These are phyloP conservation scores for Thelaira solivaga DNA, from an alignment of 2,888 invertebrate species.

Conservation along the genomic window DNA sequence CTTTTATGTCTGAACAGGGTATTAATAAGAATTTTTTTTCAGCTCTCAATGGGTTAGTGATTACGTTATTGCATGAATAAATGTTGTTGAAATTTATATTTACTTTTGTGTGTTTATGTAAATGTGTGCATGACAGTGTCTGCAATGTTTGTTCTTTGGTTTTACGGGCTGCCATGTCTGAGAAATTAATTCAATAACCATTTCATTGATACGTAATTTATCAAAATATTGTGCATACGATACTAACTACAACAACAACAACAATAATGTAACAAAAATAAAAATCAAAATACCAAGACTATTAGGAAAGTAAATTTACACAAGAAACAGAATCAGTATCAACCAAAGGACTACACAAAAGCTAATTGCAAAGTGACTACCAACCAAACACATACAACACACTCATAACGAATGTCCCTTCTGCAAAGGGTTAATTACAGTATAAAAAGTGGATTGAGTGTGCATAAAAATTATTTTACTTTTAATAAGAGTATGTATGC, in stretches of 20 bases:
- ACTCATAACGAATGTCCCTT: neutral
- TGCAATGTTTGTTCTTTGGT: conserved; percentile 49
- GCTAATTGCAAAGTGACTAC: neutral
- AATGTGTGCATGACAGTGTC: conserved; percentile 40
- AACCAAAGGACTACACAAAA: conserved; percentile 1
- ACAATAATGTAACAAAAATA: neutral
- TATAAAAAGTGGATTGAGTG: neutral
- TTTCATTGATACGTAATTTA: conserved; percentile 66
- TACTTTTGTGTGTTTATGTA: conserved; percentile 24
- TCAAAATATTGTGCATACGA: conserved; percentile 55
- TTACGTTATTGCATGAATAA: conserved; percentile 2
- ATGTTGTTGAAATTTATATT: conserved; percentile 15
- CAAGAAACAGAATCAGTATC: conserved; percentile 46
- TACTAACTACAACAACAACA: conserved; percentile 10
- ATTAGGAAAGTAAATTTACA: conserved; percentile 37
- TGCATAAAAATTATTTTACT: too few relatives aligned
- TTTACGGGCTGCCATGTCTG: conserved; percentile 60
- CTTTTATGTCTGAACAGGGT: too few relatives aligned
- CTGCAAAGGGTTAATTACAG: neutral
- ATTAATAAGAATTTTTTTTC: too few relatives aligned
- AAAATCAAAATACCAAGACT: conserved; percentile 35
- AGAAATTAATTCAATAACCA: conserved; percentile 65
- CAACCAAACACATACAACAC: neutral
- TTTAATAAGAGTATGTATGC: too few relatives aligned
- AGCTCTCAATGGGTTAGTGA: conserved; percentile 26